Percentiles rank a stretch among this genome's conserved stretches.
Conservation (phyloP, 2,888 invertebrate species). For the Dynastes tityus region DNA sequence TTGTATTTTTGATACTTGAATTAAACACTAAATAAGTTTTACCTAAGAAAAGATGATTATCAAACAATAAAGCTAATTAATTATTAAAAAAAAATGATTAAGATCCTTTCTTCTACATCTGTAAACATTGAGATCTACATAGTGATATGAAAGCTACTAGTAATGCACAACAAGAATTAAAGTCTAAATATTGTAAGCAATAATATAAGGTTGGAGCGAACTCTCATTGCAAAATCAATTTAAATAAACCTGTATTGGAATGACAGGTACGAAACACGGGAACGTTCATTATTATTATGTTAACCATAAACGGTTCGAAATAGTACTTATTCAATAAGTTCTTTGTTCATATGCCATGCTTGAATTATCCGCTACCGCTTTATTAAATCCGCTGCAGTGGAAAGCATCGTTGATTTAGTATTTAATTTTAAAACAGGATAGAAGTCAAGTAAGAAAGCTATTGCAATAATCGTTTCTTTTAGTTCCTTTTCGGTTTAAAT, state of each 20-base stretch:
- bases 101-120: no score
- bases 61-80: no score
- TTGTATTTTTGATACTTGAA: no score
- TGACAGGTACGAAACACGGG: constrained; percentile 35
- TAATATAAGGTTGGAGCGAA: constrained; percentile 8
- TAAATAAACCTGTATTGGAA: constrained; percentile 43
- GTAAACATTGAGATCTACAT: no score
- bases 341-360: constrained; percentile 43
- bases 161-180: not conserved
- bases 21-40: no score
- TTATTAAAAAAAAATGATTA: no score
- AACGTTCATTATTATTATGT: constrained; percentile 48
- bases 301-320: constrained; percentile 44
- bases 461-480: no score
- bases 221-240: constrained; percentile 45
- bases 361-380: constrained; percentile 40
- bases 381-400: constrained; percentile 25
- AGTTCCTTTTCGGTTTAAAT: no score
- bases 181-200: constrained; percentile 9
- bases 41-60: no score
- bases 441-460: not conserved
- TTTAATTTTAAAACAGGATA: constrained; percentile 16
- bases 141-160: no score
- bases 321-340: constrained; percentile 38
- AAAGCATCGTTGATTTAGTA: constrained; percentile 2